Percentiles rank a stretch among this genome's conserved stretches.
phyloP scores from a whole-genome alignment of 2,797 vertebrate genomes.

The Leptoclinus maculatus region DNA sequence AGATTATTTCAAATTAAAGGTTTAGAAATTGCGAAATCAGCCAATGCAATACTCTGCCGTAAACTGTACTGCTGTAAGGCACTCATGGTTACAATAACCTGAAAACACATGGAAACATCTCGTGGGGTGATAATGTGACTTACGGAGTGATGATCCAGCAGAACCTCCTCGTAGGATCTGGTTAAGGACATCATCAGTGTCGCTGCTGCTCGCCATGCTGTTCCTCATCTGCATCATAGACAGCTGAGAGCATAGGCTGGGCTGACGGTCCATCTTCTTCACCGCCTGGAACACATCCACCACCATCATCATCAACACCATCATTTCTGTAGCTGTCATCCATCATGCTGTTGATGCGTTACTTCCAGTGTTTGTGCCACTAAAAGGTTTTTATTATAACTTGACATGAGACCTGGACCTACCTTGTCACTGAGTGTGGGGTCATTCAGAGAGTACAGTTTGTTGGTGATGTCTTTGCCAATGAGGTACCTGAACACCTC shows the following conservation, averaged over 20 bases:
- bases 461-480: conserved; percentile 99
- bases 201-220: conserved; percentile 95
- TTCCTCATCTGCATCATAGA: conserved; percentile 99
- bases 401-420: conserved; percentile 38
- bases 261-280: conserved; percentile 93
- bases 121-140: conserved; percentile 70
- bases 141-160: conserved; percentile 89
- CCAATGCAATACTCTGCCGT: not conserved
- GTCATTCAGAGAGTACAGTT: conserved; percentile 97
- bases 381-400: not conserved
- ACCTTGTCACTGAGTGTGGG: conserved; percentile 98
- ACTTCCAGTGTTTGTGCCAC: not conserved
- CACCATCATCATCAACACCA: not conserved
- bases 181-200: conserved; percentile 93
- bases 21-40: not conserved
- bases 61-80: not conserved
- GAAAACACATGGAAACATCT: not conserved
- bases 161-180: conserved; percentile 93
- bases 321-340: not conserved
- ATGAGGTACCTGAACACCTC: conserved; percentile 98
- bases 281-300: conserved; percentile 81
- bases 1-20: not conserved
- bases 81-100: not conserved
- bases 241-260: conserved; percentile 94
- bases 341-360: not conserved